phyloP scores from a whole-genome alignment of 2,888 invertebrate genomes.

The Chaitophorus viminalis region DNA sequence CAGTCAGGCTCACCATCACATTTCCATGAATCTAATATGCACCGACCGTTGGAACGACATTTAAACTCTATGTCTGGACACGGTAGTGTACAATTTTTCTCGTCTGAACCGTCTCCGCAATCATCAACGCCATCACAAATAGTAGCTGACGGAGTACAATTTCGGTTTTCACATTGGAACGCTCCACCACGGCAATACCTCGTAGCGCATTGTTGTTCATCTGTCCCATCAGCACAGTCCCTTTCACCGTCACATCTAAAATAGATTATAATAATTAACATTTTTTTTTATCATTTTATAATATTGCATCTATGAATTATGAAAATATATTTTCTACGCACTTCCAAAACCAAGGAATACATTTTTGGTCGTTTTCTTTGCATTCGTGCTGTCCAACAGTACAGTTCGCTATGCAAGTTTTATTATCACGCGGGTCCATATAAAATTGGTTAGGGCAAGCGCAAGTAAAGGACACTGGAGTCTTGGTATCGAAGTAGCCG shows the following conservation, averaged over 20 bases:
- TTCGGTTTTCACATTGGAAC: constrained; percentile 90
- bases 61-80: constrained; percentile 92
- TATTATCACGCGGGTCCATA: constrained; percentile 77
- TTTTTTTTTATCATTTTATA: background rate
- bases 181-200: constrained; percentile 88
- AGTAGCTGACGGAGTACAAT: constrained; percentile 91
- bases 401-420: constrained; percentile 94
- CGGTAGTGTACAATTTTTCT: constrained; percentile 78
- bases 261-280: background rate
- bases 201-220: constrained; percentile 86
- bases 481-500: constrained; percentile 77
- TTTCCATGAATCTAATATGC: constrained; percentile 89
- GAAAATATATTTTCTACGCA: constrained; percentile 67
- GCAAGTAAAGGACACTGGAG: constrained; percentile 83
- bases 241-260: constrained; percentile 87
- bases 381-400: constrained; percentile 87
- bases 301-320: too few relatives aligned
- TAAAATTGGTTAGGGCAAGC: constrained; percentile 96
- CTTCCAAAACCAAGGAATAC: constrained; percentile 83
- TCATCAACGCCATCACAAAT: constrained; percentile 94
- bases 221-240: constrained; percentile 91
- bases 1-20: constrained; percentile 96
- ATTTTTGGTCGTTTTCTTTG: constrained; percentile 76
- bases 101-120: constrained; percentile 89
- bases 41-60: constrained; percentile 86